These are phyloP conservation scores for Arctia plantaginis DNA, from an alignment of 2,888 invertebrate genomes.

Conservation along the genomic window DNA sequence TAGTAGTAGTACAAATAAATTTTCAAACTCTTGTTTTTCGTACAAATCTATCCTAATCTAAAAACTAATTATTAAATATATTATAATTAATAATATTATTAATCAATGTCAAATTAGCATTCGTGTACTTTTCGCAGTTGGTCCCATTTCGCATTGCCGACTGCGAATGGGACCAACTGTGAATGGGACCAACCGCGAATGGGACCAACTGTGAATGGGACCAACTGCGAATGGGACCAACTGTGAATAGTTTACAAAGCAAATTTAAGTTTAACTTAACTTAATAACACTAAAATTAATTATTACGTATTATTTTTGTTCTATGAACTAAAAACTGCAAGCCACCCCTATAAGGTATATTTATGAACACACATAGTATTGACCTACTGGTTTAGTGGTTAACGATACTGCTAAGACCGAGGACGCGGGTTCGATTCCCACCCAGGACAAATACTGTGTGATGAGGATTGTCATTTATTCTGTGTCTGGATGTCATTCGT, in stretches of 20 bases:
- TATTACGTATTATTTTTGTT: too few species aligned
- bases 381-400: too few species aligned
- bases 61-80: background rate
- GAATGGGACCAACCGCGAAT: background rate
- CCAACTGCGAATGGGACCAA: too few species aligned
- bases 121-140: background rate
- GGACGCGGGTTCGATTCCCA: too few species aligned
- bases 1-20: background rate
- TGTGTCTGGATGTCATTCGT: too few species aligned
- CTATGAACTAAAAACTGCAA: too few species aligned
- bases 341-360: background rate
- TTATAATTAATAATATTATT: background rate
- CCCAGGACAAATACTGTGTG: too few species aligned
- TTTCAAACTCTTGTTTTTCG: background rate
- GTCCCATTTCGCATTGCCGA: background rate
- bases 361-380: background rate
- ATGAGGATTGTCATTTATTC: too few species aligned
- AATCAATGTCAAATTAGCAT: background rate
- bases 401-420: too few species aligned
- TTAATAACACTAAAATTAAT: too few species aligned
- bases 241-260: background rate
- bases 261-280: background rate
- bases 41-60: background rate
- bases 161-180: background rate
- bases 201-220: background rate